Evolutionary conservation across 2,888 invertebrate genomes (phyloP), one percentile per base, ranked within the genome.

Genomic region (Eupithecia inturbata): DNA sequence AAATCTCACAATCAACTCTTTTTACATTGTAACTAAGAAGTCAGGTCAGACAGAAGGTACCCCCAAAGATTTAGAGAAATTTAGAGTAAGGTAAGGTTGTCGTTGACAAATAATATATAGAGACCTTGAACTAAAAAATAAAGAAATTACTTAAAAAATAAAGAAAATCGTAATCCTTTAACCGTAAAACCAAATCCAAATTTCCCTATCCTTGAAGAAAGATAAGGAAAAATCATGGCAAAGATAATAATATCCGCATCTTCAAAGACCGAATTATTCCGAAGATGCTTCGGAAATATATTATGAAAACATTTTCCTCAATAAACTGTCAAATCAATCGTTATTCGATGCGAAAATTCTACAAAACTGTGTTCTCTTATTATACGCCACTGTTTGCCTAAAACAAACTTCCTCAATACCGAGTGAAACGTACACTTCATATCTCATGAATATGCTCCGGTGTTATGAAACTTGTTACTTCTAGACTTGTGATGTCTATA

Each of bases 271-370:
- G 63, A 63, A 31, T 33, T 5, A 63, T 73, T 57, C 33, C 16
- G 22, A 53, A 22, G 26, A 70, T 69, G 28, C 41, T 70, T 12
- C 10, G 26, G 22, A 60, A 67, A 53, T 10, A 57, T 67, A 70
- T 49, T 45, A 22, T 33, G 39, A 36, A 49, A 67, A 36, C 41
- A 36, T 71, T 74, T 74, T 71, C 71, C 66, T 66, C 66, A 71
- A 71, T 57, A 64, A 68, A 36, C 74, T 66, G 57, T 71, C 49
- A 53, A 53, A 53, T 22, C 49, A 53, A 53, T 53, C 22, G 22
- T 22, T 10, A 53, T 53, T 53, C 45, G 7, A 45, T 45, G 7
- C 45, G n/a, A n/a, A n/a, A 45, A 2, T 45, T 5, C n/a, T 1
- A 7, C 7, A 45, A 6, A 45, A 45, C n/a, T 19, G n/a, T n/a